Conservation (phyloP, 2,888 invertebrate species). For the Allolobophora icterica region DNA sequence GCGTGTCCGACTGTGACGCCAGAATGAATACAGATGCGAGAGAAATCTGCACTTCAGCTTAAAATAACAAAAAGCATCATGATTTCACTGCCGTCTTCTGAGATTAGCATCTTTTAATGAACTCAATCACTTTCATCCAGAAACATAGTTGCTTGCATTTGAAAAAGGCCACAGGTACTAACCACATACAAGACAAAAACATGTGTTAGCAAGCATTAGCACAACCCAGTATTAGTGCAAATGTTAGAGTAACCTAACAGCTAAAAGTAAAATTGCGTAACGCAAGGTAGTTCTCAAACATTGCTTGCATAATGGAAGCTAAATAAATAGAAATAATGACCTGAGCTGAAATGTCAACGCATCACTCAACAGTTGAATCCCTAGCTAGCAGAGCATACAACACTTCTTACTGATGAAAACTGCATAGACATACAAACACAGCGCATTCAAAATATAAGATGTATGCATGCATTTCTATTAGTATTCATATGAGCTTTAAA, state of each 20-base stretch:
- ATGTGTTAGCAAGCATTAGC: neutral
- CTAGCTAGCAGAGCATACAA: neutral
- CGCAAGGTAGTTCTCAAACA: no score
- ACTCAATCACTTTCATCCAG: neutral
- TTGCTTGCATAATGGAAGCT: neutral
- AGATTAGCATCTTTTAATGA: neutral
- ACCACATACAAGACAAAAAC: neutral
- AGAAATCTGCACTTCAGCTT: neutral
- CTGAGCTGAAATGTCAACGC: neutral
- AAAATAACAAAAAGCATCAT: neutral
- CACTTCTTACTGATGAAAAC: neutral
- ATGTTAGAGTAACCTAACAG: neutral
- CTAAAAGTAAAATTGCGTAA: no score
- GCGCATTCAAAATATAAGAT: neutral
- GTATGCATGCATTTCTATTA: neutral
- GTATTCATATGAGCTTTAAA: neutral
- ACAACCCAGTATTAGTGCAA: neutral
- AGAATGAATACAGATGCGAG: neutral
- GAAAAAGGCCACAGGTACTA: neutral
- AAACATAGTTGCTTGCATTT: neutral
- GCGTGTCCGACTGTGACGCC: neutral
- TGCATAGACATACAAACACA: conserved; percentile 3
- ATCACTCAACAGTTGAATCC: neutral
- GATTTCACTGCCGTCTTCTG: neutral
- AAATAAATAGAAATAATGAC: neutral